phyloP scores from a whole-genome alignment of 2,113 vertebrate genomes.

The Andinoacara biseriatus region DNA sequence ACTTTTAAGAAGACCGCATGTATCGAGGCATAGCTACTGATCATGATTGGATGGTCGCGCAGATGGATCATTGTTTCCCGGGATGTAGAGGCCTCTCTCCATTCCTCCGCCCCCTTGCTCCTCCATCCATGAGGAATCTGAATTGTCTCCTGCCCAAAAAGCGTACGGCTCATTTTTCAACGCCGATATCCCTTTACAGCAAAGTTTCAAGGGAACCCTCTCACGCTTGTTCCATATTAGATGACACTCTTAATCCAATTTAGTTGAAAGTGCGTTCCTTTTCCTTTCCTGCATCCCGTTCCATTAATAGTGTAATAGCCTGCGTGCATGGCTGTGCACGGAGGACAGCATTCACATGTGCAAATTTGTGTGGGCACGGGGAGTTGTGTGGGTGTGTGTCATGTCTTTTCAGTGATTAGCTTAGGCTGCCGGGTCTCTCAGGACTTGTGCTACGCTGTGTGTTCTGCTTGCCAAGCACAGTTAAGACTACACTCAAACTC shows the following conservation, averaged over 20 bases:
- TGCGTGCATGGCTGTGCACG: constrained; percentile 3
- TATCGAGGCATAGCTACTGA: constrained; percentile 43
- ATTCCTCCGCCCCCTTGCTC: constrained; percentile 11
- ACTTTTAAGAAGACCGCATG: constrained; percentile 32
- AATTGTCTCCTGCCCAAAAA: constrained; percentile 60
- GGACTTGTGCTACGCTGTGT: constrained; percentile 56
- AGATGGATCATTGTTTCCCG: constrained; percentile 52
- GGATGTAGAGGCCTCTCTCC: constrained; percentile 24
- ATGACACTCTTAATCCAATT: constrained; percentile 69
- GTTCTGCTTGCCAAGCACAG: constrained; percentile 67
- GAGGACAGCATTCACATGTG: constrained; percentile 32
- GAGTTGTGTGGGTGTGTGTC: constrained; percentile 56
- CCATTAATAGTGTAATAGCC: constrained; percentile 35
- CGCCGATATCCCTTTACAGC: constrained; percentile 18
- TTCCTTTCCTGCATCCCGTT: constrained; percentile 24
- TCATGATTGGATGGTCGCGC: constrained; percentile 51
- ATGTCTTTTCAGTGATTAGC: constrained; percentile 71
- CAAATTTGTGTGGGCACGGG: constrained; percentile 43
- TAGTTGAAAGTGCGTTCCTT: constrained; percentile 21
- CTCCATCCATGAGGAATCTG: constrained; percentile 56
- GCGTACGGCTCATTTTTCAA: constrained; percentile 62
- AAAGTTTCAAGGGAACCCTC: constrained; percentile 56
- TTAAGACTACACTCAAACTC: constrained; percentile 61
- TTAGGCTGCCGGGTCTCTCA: constrained; percentile 56
- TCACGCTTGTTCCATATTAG: constrained; percentile 52